phyloP scores from a whole-genome alignment of 2,113 vertebrate species.

The Nannobrachium achirus region DNA sequence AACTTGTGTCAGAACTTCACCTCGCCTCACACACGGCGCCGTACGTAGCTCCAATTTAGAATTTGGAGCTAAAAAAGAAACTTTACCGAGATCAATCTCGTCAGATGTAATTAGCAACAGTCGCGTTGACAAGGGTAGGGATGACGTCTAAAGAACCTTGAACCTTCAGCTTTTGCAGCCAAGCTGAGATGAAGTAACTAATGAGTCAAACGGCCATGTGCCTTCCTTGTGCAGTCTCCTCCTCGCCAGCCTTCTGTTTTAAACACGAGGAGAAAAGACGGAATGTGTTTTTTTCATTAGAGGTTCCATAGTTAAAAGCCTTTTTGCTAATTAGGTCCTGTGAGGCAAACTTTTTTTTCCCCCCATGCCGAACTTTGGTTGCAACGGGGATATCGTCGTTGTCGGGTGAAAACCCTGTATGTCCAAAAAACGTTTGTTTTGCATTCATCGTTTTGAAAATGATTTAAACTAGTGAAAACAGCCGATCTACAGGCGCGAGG shows the following conservation, averaged over 20 bases:
- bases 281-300: constrained; percentile 51
- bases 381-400: constrained; percentile 30
- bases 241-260: background rate
- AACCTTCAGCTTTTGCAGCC: background rate
- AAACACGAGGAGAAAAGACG: constrained; percentile 24
- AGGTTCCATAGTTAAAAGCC: constrained; percentile 51
- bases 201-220: background rate
- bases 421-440: too few species aligned
- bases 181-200: background rate
- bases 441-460: too few species aligned
- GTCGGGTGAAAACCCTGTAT: too few species aligned
- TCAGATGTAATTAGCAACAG: background rate
- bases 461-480: too few species aligned
- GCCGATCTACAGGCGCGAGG: too few species aligned
- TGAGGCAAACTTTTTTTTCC: constrained; percentile 46
- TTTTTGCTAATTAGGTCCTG: constrained; percentile 62
- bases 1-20: background rate
- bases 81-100: background rate
- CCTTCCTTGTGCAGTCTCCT: constrained; percentile 4
- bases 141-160: background rate
- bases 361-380: constrained; percentile 31
- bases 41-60: background rate
- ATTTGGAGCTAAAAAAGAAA: background rate
- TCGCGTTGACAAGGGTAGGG: background rate
- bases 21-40: background rate